Base-by-base conservation (phyloP, 2,113 vertebrate species). In the Triplophysa tibetana region DNA sequence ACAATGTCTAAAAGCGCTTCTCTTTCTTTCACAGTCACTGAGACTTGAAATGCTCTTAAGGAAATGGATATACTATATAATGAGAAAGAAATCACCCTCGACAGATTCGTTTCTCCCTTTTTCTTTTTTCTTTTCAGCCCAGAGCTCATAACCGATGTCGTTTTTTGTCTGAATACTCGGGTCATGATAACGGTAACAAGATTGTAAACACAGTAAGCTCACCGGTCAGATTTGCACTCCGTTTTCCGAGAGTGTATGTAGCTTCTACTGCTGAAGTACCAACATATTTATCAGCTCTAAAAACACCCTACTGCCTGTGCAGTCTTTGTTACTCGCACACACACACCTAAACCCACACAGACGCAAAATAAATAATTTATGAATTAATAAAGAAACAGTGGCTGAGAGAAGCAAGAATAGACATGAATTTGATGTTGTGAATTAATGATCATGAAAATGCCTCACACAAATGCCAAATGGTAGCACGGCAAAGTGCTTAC, bases 371-470 rank as follows among this genome's bases (percentile, higher is more conserved):
- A 73, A 60, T 73, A 60, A 75, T 63, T 62, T 48, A 75, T 75
- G 41, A 63, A 75, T 45, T 21, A 75, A 75, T 75, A 63, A 75
- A 75, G 17, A 29, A 48, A 75, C 72, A 48, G 72, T 63, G 72
- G 58, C 23, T 26, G 41, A 62, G 58, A 63, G 58, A 75, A 23
- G 56, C 58, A 26, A 48, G 72, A 75, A 62, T 62, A 62, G 0
- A 75, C 17, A 75, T 62, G 61, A 48, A 63, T 73, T 33, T 60
- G n/a, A 48, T 17, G 41, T 75, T 62, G 41, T 74, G 19, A 75
- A 75, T 63, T 50, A 63, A 75, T 74, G 23, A 75, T 75, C 26
- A 62, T 45, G 38, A 63, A 75, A 62, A 45, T 45, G 33, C 33
- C 33, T 38, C 33, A 38, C 33, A 38, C 33, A 38, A 5, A 38